Conservation (phyloP, 2,113 vertebrate species). For the Pipa parva region DNA sequence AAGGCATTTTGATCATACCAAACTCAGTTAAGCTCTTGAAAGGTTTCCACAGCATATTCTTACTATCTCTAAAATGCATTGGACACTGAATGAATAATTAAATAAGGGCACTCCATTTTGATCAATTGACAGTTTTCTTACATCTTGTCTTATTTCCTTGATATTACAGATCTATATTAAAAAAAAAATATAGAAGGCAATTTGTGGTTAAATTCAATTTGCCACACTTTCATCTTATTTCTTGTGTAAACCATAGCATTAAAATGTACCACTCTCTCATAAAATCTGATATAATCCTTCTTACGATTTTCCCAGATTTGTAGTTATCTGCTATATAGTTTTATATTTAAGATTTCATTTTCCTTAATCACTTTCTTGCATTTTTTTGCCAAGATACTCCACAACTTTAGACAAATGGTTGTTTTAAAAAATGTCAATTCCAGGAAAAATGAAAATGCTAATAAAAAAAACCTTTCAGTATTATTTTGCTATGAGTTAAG, state of each 20-base stretch:
- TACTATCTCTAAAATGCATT: neutral
- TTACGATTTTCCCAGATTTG: neutral
- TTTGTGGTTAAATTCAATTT: neutral
- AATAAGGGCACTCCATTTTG: neutral
- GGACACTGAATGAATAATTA: neutral
- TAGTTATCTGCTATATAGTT: neutral
- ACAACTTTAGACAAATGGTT: neutral
- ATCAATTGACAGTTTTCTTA: neutral
- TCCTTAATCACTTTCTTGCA: too few species aligned
- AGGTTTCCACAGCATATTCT: neutral
- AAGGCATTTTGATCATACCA: neutral
- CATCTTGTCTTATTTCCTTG: neutral
- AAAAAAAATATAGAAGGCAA: neutral
- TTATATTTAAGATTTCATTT: too few species aligned
- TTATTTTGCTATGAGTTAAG: too few species aligned
- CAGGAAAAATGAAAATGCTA: too few species aligned
- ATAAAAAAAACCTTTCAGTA: too few species aligned
- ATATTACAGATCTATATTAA: neutral
- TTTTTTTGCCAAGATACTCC: neutral
- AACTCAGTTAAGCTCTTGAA: neutral
- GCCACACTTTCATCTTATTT: neutral
- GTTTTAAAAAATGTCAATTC: conserved; percentile 28
- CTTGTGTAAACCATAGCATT: neutral
- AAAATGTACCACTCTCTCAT: neutral
- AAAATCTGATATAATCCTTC: too few species aligned